phyloP scores from a whole-genome alignment of 1,140 invertebrate genomes.

The Tetragnatha versicolor region DNA sequence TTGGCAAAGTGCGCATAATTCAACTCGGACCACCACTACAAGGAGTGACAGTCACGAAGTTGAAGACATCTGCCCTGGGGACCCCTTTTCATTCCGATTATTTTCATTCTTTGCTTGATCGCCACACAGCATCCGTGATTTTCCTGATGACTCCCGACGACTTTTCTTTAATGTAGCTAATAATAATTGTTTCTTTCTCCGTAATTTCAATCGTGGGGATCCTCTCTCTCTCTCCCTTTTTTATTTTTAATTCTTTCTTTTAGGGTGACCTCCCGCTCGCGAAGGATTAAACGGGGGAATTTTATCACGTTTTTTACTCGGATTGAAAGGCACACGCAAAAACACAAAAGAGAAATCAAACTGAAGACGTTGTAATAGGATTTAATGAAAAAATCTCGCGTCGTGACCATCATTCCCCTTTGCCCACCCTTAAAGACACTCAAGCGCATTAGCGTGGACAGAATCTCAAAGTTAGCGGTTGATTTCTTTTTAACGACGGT shows the following conservation, averaged over 20 bases:
- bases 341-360: constrained; percentile 1
- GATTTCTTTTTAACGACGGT: background rate
- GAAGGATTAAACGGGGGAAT: background rate
- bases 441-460: constrained; percentile 37
- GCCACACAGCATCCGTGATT: constrained; percentile 45
- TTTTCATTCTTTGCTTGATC: constrained; percentile 31
- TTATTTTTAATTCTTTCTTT: too few species aligned
- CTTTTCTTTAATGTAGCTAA: constrained; percentile 51
- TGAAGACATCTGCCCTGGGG: constrained; percentile 23
- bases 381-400: background rate
- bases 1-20: constrained; percentile 26
- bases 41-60: constrained; percentile 51
- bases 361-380: constrained; percentile 13
- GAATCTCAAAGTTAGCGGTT: constrained; percentile 12
- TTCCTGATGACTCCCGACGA: constrained; percentile 40
- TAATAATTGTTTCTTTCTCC: constrained; percentile 53
- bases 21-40: constrained; percentile 24
- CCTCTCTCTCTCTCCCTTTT: background rate
- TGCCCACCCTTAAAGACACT: constrained; percentile 5
- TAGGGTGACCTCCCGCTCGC: constrained; percentile 1
- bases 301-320: constrained; percentile 40
- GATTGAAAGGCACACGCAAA: constrained; percentile 6
- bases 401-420: constrained; percentile 8
- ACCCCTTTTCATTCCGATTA: constrained; percentile 21
- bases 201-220: constrained; percentile 42